Base-by-base conservation (phyloP, 2,888 invertebrate species). In the Eupithecia subumbrata region DNA sequence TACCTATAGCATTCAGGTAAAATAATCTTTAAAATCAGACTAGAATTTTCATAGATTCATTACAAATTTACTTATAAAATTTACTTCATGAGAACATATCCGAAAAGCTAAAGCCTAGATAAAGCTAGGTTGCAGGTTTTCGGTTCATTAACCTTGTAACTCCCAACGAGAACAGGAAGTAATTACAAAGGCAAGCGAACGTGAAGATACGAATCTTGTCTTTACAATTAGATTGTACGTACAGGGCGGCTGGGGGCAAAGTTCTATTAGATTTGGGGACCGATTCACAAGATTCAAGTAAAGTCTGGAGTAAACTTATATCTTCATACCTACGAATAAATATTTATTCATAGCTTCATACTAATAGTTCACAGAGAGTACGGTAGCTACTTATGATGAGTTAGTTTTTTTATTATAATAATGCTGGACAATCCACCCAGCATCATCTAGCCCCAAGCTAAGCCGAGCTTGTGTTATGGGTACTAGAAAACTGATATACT, bases 161-260 rank as follows among this genome's bases (percentile, higher is more conserved):
- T 60, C 3, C 25, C 25, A 60, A 60, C 25, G 60, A 56, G 56
- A 60, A 60, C 60, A 25, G 60, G 60, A 60, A 12, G 60, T 25
- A 60, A 60, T 60, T 60, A 60, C 60, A 60, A 60, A 52, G n/a
- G 22, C 56, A 56, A 25, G 60, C 14, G 60, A 25, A 60, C 22
- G 22, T 22, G 25, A 25, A 22, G 25, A 60, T 60, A 60, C 60
- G 60, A 60, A 60, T 25, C 56, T 60, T 60, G 25, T 60, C 60
- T 60, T 25, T 60, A 60, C 60, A 60, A 60, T 60, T 60, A 60
- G 60, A 60, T 60, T 60, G 22, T 60, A 60, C 25, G 60, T 56
- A 56, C 22, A 56, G 22, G 5, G 12, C 12, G 22, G n/a, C 12
- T 56, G 60, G 14, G 60, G 60, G 22, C 22, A 60, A 12, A 14